These are phyloP conservation scores for Chloroceryle aenea DNA, from an alignment of 2,113 vertebrate species.

Conservation along the genomic window DNA sequence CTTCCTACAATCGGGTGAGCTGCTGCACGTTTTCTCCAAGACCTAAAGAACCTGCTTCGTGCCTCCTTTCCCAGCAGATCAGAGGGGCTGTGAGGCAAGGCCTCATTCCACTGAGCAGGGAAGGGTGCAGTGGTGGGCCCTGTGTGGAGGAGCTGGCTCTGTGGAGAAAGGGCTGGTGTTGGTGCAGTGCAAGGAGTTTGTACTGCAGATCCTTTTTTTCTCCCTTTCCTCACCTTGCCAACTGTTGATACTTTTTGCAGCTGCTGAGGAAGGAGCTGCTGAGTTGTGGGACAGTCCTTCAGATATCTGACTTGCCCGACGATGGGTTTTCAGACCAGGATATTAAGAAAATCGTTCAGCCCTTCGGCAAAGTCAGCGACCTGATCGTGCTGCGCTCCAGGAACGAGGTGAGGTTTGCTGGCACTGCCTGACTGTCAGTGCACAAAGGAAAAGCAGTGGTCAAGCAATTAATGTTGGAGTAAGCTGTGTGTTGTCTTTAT, in stretches of 20 bases:
- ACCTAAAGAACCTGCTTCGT: not conserved
- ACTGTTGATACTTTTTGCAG: not conserved
- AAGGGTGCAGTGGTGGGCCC: not conserved
- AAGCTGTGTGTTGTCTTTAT: no score
- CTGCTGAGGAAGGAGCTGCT: conserved; percentile 64
- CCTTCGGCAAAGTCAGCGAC: conserved; percentile 82
- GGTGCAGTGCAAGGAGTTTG: not conserved
- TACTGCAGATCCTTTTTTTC: not conserved
- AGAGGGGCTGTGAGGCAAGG: not conserved
- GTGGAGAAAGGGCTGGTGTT: no score
- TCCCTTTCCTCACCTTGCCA: not conserved
- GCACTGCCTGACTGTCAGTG: no score
- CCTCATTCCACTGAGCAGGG: rapidly evolving
- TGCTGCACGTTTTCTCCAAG: not conserved
- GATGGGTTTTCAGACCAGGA: conserved; percentile 78
- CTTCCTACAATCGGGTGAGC: not conserved
- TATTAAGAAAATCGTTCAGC: conserved; percentile 77
- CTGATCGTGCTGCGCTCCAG: conserved; percentile 78
- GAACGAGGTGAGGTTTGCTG: conserved; percentile 72
- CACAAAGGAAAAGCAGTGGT: no score
- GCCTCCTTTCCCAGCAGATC: not conserved
- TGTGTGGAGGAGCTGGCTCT: not conserved
- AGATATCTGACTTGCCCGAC: conserved; percentile 78
- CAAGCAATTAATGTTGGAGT: not conserved
- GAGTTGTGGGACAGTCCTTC: conserved; percentile 70